Evolutionary conservation across 1,140 invertebrate species (phyloP), one percentile per base, ranked within the genome.

Genomic region (Euwallacea fornicatus): DNA sequence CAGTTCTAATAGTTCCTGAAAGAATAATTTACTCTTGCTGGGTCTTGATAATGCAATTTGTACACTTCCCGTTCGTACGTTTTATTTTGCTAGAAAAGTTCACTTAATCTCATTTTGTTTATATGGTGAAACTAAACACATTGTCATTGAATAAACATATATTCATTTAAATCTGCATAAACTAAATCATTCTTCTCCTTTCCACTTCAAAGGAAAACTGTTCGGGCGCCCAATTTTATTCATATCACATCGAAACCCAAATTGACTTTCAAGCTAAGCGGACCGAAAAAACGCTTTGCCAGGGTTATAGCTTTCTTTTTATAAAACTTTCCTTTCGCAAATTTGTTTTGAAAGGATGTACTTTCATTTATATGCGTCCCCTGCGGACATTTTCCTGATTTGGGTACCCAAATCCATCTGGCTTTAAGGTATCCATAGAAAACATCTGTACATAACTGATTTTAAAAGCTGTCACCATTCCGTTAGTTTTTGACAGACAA

Each of bases 221-320:
- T 66, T 66, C 55, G 41, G 42, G 65, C 65, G 54, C 16, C 42
- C 65, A 55, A 66, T 66, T 66, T 66, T 66, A 66, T 66, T 66
- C 65, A 66, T 66, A 66, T 66, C 65, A 66, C 65, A 66, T 66
- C 65, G 53, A 66, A 58, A 66, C 65, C 53, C 42, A 66, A 66
- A 66, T 66, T 66, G 65, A 66, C 65, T 66, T 66, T 66, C 65
- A 66, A 46, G 55, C 53, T 66, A 66, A 66, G 65, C 65, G 65
- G 65, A 66, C 65, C 65, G 65, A 66, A 66, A 66, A 66, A 66
- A 66, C 53, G 53, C 54, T 66, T 66, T 58, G 55, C 65, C 50
- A 56, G 65, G 65, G 53, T 56, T 66, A 66, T 66, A 58, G 53
- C 41, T 42, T 46, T 56, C 66, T 44, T 68, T 68, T 60, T 68